Evolutionary conservation across 64 coral and sea anemone species (phyloP).

Genomic region (Montipora foliosa): DNA sequence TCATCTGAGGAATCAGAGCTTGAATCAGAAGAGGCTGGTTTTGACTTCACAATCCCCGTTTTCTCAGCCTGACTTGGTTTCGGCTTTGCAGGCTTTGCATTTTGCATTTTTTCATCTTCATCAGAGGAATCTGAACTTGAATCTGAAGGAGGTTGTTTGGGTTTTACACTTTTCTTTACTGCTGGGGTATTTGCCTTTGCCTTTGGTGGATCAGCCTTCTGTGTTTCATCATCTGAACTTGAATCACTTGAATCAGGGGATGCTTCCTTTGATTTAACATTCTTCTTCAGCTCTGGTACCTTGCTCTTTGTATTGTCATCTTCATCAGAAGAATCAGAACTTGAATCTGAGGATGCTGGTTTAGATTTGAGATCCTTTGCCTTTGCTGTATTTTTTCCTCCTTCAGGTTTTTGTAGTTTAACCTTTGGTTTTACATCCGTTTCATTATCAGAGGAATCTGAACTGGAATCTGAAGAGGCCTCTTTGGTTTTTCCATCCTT

Average conservation of each 20-base stretch:
- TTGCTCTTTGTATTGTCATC: neutral
- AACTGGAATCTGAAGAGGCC: slow-evolving; percentile 15
- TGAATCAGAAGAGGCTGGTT: slow-evolving; percentile 34
- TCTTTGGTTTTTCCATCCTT: neutral
- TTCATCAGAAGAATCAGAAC: slow-evolving; percentile 56
- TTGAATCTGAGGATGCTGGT: slow-evolving; percentile 40
- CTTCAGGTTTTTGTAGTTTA: neutral
- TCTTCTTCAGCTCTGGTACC: neutral
- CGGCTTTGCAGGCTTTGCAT: neutral
- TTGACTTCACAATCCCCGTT: neutral
- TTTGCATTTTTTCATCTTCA: slow-evolving; percentile 8
- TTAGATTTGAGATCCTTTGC: neutral
- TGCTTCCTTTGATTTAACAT: neutral
- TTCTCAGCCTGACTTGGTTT: neutral
- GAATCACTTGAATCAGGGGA: slow-evolving; percentile 20
- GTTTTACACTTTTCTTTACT: neutral
- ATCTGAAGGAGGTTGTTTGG: neutral
- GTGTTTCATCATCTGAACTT: slow-evolving; percentile 39
- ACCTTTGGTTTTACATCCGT: neutral
- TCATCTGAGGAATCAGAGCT: slow-evolving; percentile 63
- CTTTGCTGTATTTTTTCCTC: neutral
- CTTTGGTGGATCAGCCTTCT: neutral
- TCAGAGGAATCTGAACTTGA: slow-evolving; percentile 66
- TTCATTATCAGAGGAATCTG: slow-evolving; percentile 5
- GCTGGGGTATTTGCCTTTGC: neutral